These are phyloP conservation scores for Spisula subtruncata DNA, from an alignment of 2,888 invertebrate genomes.

Conservation along the genomic window DNA sequence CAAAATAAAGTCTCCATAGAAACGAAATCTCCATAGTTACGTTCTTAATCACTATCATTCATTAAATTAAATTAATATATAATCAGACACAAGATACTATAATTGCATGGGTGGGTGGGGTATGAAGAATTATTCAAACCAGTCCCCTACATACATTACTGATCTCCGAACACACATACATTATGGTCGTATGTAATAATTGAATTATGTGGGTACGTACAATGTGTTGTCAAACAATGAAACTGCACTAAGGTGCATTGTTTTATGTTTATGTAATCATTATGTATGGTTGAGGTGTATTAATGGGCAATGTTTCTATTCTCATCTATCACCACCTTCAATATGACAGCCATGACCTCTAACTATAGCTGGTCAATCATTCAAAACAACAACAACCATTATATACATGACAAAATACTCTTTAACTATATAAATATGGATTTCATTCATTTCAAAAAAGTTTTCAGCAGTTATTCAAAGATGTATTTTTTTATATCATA, in stretches of 20 bases:
- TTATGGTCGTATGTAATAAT: background rate
- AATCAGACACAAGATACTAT: background rate
- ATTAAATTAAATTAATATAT: background rate
- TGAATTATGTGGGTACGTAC: background rate
- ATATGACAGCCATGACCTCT: background rate
- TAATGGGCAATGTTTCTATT: background rate
- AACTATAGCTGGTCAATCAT: background rate
- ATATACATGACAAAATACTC: background rate
- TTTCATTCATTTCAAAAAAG: too few species aligned
- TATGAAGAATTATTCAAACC: background rate
- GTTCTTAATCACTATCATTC: background rate
- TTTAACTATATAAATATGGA: too few species aligned
- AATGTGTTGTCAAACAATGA: slow-evolving; percentile 12
- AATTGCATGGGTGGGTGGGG: background rate
- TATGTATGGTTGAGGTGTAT: slow-evolving; percentile 21
- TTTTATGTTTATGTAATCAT: slow-evolving; percentile 25
- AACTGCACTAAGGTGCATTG: slow-evolving; percentile 29
- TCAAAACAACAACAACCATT: background rate
- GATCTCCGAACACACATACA: background rate
- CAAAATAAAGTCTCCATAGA: slow-evolving; percentile 29
- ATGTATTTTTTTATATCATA: too few species aligned
- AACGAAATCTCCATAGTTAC: slow-evolving; percentile 9
- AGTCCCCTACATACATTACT: too few species aligned
- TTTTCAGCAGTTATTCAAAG: too few species aligned
- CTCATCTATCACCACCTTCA: background rate